Evolutionary conservation across 2,797 vertebrate genomes (phyloP), one percentile per base, ranked within the genome.

Genomic region (Melanotaenia trifasciata): DNA sequence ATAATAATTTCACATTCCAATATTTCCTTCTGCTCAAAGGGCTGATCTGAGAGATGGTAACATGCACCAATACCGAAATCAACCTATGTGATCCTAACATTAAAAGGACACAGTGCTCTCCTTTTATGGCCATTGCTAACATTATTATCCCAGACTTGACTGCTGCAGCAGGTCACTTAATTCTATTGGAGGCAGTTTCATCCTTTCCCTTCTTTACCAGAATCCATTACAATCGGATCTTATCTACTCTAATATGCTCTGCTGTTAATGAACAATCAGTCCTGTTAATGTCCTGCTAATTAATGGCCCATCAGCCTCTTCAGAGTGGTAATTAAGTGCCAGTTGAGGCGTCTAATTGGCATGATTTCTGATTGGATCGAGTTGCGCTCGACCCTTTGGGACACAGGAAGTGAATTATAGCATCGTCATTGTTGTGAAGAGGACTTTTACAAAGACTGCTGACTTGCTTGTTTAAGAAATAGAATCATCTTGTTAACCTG

Each of bases 221-320:
- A 89, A 86, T 91, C 88, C 78, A 88, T 90, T 89, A 90, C 90
- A 87, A 83, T 84, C 62, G 53, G 38, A 79, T 84, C 92, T 92
- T 92, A 93, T 92, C 91, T 92, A 73, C 82, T 87, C 87, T 88
- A 92, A 92, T 93, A 92, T 92, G 91, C 84, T 84, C 76, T 70
- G 83, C 90, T 90, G 89, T 93, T 92, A 92, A 92, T 91, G 92
- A 92, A 91, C 90, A 93, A 91, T 93, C 89, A 90, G 89, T 84
- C 85, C 85, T 28, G 90, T 89, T 93, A 93, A 92, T 91, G 91
- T 91, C 91, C 89, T 87, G 87, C 90, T 93, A 93, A 93, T 93
- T 90, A 93, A 93, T 90, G 87, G 86, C 81, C 85, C 90, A 91
- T 91, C 91, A 92, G 85, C 81, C 90, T 87, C 86, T 89, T 92